Percentiles rank a stretch among this genome's conserved stretches.
These are phyloP conservation scores for Lepisosteus osseus DNA, from an alignment of 2,113 vertebrate genomes.

Conservation along the genomic window DNA sequence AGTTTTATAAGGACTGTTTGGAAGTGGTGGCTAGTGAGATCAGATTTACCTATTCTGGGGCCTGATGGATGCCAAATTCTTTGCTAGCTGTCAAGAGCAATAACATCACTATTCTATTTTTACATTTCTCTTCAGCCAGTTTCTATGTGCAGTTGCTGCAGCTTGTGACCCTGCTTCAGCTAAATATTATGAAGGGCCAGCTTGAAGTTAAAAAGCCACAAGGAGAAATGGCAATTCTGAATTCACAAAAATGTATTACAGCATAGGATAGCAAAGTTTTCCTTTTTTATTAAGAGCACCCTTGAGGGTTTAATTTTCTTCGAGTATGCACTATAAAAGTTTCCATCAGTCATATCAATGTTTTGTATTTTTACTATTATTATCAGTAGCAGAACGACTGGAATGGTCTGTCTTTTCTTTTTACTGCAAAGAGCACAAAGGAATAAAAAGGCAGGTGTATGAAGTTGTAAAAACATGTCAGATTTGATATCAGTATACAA, in stretches of 20 bases:
- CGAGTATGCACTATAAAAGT: background rate
- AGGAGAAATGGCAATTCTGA: too few species aligned
- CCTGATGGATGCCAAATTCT: background rate
- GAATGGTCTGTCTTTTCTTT: too few species aligned
- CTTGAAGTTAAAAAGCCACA: too few species aligned
- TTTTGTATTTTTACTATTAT: background rate
- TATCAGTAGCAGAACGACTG: too few species aligned
- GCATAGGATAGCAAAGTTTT: too few species aligned
- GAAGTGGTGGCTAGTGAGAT: background rate
- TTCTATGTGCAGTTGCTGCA: background rate
- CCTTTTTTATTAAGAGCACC: conserved; percentile 16
- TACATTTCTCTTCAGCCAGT: conserved; percentile 1
- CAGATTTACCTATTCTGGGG: background rate
- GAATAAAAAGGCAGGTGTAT: too few species aligned
- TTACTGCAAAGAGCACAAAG: too few species aligned
- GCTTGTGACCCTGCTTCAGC: background rate
- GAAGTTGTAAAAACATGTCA: too few species aligned
- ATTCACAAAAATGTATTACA: too few species aligned
- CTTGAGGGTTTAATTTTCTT: conserved; percentile 3
- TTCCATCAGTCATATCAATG: conserved; percentile 7
- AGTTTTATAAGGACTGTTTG: background rate
- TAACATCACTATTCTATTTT: conserved; percentile 5
- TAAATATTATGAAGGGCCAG: conserved; percentile 1
- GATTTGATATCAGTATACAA: too few species aligned
- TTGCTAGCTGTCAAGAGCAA: conserved; percentile 14